These are phyloP conservation scores for Harpegnathos saltator DNA, from an alignment of 1,140 invertebrate species.

Conservation along the genomic window DNA sequence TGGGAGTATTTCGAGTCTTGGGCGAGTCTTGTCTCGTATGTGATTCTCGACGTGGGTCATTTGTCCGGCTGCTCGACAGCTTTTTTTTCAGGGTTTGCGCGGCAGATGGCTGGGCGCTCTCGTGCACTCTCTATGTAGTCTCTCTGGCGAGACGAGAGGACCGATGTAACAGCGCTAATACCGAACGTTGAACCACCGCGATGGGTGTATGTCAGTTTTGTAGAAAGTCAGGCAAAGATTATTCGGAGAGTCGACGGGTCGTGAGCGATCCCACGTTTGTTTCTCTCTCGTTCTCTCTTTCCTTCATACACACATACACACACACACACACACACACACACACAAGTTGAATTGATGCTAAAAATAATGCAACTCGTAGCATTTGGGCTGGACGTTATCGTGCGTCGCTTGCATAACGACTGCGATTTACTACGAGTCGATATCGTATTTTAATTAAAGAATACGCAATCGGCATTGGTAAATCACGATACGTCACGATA, in stretches of 20 bases:
- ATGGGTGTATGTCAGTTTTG: too few species aligned
- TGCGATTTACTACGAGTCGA: background rate
- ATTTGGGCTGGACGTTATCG: background rate
- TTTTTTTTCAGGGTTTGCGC: background rate
- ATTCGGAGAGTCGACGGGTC: background rate
- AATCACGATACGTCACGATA: background rate
- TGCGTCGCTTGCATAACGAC: background rate
- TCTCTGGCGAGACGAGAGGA: background rate
- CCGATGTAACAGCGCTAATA: background rate
- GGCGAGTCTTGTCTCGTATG: background rate
- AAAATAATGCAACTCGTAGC: background rate
- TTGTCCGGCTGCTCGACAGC: background rate
- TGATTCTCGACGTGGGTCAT: conserved; percentile 16
- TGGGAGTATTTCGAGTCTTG: background rate
- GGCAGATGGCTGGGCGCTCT: too few species aligned
- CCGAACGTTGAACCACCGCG: too few species aligned
- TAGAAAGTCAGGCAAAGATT: conserved; percentile 3
- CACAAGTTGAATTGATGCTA: background rate
- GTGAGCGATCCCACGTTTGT: background rate
- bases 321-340: too few species aligned
- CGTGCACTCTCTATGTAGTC: too few species aligned
- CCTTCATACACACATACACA: too few species aligned
- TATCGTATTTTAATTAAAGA: conserved; percentile 21
- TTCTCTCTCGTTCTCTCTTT: background rate
- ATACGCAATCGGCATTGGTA: background rate